phyloP scores from a whole-genome alignment of 2,113 vertebrate genomes.

The Heterotis niloticus region DNA sequence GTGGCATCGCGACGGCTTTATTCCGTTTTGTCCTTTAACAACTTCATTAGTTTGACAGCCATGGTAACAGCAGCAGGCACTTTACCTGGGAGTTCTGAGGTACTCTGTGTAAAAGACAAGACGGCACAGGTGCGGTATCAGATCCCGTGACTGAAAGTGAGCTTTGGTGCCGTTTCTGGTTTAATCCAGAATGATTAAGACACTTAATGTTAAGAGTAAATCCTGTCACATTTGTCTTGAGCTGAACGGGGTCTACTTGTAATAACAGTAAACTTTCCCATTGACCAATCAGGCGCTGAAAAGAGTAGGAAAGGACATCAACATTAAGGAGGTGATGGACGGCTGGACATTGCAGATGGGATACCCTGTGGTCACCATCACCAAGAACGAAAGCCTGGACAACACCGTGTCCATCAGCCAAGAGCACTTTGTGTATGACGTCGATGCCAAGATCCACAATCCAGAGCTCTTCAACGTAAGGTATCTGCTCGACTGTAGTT shows the following conservation, averaged over 20 bases:
- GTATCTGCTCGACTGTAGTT: constrained; percentile 52
- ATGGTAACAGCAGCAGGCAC: too few relatives aligned
- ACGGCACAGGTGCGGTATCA: too few relatives aligned
- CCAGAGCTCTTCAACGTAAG: constrained; percentile 70
- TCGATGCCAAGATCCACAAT: constrained; percentile 67
- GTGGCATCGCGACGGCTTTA: too few relatives aligned
- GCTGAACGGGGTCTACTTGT: background rate
- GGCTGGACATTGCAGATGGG: constrained; percentile 98
- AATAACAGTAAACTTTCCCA: background rate
- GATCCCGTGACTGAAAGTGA: too few relatives aligned
- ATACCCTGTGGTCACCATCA: constrained; percentile 90
- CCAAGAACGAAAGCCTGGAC: constrained; percentile 79
- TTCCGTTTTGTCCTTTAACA: too few relatives aligned
- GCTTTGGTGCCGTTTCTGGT: too few relatives aligned
- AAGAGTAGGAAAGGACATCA: constrained; percentile 84
- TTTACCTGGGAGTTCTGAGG: too few relatives aligned
- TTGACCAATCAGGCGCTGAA: constrained; percentile 75
- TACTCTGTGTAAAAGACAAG: too few relatives aligned
- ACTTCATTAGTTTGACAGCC: too few relatives aligned
- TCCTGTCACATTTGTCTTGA: too few relatives aligned
- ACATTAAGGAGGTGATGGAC: constrained; percentile 93
- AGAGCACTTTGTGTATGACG: constrained; percentile 88
- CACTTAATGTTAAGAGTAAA: too few relatives aligned
- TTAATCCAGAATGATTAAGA: too few relatives aligned
- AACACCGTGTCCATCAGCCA: constrained; percentile 76